A percentile compares a stretch with the other conserved stretches of the same genome.
phyloP scores from a whole-genome alignment of 2,113 vertebrate species.

The Dryoscopus gambensis region DNA sequence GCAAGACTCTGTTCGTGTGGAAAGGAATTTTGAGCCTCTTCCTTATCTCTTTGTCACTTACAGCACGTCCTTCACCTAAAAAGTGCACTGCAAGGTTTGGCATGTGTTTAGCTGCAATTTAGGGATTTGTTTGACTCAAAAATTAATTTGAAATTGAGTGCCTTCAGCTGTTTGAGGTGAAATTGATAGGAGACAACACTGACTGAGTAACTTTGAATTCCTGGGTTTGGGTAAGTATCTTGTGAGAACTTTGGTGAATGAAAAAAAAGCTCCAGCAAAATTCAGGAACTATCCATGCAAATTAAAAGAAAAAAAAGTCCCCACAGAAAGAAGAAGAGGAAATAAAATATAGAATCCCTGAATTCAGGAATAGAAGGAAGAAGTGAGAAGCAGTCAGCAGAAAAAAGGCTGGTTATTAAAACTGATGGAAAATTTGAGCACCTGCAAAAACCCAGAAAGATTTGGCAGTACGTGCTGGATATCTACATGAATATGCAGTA shows the following conservation, averaged over 20 bases:
- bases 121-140: not conserved
- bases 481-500: not conserved
- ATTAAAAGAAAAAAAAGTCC: not conserved
- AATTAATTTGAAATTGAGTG: not conserved
- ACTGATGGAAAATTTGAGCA: not conserved
- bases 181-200: not conserved
- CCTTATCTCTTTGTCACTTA: not conserved
- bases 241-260: not conserved
- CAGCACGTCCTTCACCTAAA: not conserved
- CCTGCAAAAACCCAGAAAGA: not conserved
- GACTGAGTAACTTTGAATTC: not conserved
- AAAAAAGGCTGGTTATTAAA: not conserved
- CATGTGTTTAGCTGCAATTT: not conserved
- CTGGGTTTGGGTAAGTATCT: not conserved
- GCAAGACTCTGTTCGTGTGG: not conserved
- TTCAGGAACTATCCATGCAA: not conserved
- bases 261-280: not conserved
- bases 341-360: not conserved
- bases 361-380: not conserved
- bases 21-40: not conserved
- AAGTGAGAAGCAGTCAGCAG: not conserved
- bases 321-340: not conserved
- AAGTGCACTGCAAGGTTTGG: not conserved
- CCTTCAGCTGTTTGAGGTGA: not conserved
- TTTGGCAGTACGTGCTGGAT: not conserved